Percentiles rank a stretch among this genome's conserved stretches.
Conservation (phyloP, 2,888 invertebrate genomes). For the Nipponacmea schrenckii region DNA sequence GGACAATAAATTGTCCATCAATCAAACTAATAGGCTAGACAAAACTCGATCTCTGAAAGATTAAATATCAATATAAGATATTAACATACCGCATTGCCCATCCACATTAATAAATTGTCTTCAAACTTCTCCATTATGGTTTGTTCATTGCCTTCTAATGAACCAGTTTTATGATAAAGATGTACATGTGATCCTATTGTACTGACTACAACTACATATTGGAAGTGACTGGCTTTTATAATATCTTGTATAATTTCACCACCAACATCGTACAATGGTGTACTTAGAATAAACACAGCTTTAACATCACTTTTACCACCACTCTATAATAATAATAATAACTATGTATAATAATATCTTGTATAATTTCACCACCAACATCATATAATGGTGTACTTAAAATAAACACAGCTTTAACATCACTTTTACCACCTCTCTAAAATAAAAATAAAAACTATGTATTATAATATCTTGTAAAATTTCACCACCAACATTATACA, state of each 20-base stretch:
- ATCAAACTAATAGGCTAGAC: too few species aligned
- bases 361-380: constrained; percentile 73
- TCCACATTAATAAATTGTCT: constrained; percentile 71
- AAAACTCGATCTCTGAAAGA: background rate
- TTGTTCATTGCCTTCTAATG: constrained; percentile 62
- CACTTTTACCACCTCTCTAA: constrained; percentile 64
- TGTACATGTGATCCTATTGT: constrained; percentile 73
- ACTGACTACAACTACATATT: constrained; percentile 75
- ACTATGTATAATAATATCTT: constrained; percentile 74
- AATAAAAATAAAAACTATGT: constrained; percentile 72
- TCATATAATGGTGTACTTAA: constrained; percentile 73
- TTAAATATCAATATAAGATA: too few species aligned
- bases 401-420: constrained; percentile 72
- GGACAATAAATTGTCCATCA: too few species aligned
- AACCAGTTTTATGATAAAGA: constrained; percentile 68
- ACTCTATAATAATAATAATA: constrained; percentile 69
- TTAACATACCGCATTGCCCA: constrained; percentile 73
- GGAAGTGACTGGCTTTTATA: constrained; percentile 74
- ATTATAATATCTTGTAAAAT: constrained; percentile 74
- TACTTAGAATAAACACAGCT: constrained; percentile 73
- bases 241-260: constrained; percentile 74
- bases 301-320: constrained; percentile 66
- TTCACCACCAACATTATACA: constrained; percentile 72
- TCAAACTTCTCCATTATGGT: constrained; percentile 67
- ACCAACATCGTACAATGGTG: constrained; percentile 72